Evolutionary conservation across 2,797 vertebrate species (phyloP).

Genomic region (Kryptopterus vitreolus): DNA sequence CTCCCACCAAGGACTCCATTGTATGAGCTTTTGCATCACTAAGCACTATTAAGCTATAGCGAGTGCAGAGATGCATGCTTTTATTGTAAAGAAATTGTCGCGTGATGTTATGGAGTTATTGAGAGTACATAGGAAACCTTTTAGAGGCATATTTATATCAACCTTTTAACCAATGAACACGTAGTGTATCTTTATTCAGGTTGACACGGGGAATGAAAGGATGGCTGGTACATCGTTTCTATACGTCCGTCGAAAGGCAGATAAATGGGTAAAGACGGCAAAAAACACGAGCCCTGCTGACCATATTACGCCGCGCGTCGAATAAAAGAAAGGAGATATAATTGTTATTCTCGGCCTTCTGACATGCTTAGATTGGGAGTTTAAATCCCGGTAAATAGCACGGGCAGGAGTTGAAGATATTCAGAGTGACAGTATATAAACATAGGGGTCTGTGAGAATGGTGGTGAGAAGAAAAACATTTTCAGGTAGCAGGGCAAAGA

Average conservation of each 20-base stretch:
- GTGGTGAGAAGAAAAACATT: not conserved
- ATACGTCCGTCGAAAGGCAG: conserved; percentile 17
- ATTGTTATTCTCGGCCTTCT: not conserved
- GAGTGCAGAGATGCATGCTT: conserved; percentile 14
- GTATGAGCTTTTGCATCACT: conserved; percentile 26
- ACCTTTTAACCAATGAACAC: conserved; percentile 6
- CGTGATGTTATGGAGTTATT: conserved; percentile 13
- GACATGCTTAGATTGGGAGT: not conserved
- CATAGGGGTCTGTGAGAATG: not conserved
- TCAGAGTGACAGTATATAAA: not conserved
- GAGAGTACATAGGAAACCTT: conserved; percentile 24
- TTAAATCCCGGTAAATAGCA: not conserved
- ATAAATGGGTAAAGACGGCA: conserved; percentile 11
- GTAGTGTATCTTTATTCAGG: conserved; percentile 25
- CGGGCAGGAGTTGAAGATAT: not conserved
- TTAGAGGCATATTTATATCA: conserved; percentile 20
- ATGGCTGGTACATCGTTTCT: conserved; percentile 17
- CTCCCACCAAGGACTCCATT: not conserved
- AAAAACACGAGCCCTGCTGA: not conserved
- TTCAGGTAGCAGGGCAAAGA: no score
- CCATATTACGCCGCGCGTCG: not conserved
- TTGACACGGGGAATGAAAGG: conserved; percentile 16
- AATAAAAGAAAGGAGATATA: not conserved
- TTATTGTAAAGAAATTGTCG: conserved; percentile 4
- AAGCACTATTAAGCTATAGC: conserved; percentile 16